Base-by-base conservation (phyloP, 2,797 vertebrate genomes). In the Phrynocephalus forsythii region DNA sequence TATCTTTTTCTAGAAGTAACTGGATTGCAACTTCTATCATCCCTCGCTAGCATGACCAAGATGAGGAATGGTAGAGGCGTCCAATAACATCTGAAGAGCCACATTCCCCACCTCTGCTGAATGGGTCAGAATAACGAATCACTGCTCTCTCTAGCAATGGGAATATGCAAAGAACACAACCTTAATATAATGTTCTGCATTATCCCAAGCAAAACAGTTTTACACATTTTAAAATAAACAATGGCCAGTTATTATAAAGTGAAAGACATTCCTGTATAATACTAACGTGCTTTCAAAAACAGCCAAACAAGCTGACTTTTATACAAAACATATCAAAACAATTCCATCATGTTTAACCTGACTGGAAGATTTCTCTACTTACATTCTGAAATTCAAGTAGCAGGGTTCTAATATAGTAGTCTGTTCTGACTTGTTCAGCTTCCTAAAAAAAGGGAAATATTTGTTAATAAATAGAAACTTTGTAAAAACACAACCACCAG, bases 351-450 rank as follows among this genome's bases (percentile, higher is more conserved):
- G 15, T 24, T 88, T 67, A 7, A 22, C 44, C 20, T 68, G 24
- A 15, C 63, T 67, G 26, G 11, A 30, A 68, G 30, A 48, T 4
- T 68, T 9, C 15, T 73, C 24, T 91, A 97, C 97, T 98, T 96
- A 99, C 99, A 89, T 98, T 98, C 48, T 99, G 98, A 96, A 98
- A 97, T 96, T 99, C 98, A 95, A 98, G 97, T 82, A 95, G 93
- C 86, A 99, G 96, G 28, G 97, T 98, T 92, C 98, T 98, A 95
- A 99, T 98, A 93, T 97, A 98, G 93, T 98, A 99, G 96, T 99
- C 99, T 86, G 98, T 98, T 95, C 98, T 98, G 90, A 96, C 93
- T 95, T 99, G 97, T 92, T 99, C 98, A 0, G 98, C 97, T 95
- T 99, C 98, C 99, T 99, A 92, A 96, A 97, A 15, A 94, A 26